phyloP scores from a whole-genome alignment of 1,140 invertebrate species.

The Psix sp. region DNA sequence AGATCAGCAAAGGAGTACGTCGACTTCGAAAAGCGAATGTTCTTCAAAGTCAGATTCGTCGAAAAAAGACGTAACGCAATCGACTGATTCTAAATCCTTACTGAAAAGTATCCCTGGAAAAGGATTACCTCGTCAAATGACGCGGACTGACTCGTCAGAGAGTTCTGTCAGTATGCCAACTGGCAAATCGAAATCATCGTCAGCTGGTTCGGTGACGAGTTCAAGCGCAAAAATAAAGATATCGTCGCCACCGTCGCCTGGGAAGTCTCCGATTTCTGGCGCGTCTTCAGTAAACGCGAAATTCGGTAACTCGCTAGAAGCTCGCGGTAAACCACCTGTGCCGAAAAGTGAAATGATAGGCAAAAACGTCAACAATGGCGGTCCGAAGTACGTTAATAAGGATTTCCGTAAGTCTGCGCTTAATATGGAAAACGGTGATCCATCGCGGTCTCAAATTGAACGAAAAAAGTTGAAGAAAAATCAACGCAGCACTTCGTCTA shows the following conservation, averaged over 20 bases:
- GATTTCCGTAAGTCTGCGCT: conserved; percentile 86
- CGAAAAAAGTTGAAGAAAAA: conserved; percentile 64
- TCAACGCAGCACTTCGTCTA: conserved; percentile 66
- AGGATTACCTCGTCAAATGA: conserved; percentile 65
- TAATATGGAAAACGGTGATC: conserved; percentile 81
- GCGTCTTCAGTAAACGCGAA: conserved; percentile 66
- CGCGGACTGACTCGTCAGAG: conserved; percentile 66
- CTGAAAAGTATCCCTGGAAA: conserved; percentile 66
- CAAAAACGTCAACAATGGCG: conserved; percentile 62
- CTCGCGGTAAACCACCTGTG: conserved; percentile 75
- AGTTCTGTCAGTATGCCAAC: conserved; percentile 71
- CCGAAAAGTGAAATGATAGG: conserved; percentile 70
- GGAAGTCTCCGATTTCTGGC: conserved; percentile 56
- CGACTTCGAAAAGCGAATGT: conserved; percentile 48
- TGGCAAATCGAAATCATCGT: conserved; percentile 72
- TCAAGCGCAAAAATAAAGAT: conserved; percentile 73
- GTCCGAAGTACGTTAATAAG: conserved; percentile 80
- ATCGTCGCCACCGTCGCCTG: conserved; percentile 56
- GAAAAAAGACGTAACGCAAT: conserved; percentile 56
- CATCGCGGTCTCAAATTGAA: conserved; percentile 63
- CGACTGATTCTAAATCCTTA: conserved; percentile 41
- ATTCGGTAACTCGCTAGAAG: conserved; percentile 66
- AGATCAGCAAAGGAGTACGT: conserved; percentile 48
- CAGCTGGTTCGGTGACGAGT: conserved; percentile 71
- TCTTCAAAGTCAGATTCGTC: conserved; percentile 34